These are phyloP conservation scores for Encarsia formosa DNA, from an alignment of 2,888 invertebrate genomes.

Conservation along the genomic window DNA sequence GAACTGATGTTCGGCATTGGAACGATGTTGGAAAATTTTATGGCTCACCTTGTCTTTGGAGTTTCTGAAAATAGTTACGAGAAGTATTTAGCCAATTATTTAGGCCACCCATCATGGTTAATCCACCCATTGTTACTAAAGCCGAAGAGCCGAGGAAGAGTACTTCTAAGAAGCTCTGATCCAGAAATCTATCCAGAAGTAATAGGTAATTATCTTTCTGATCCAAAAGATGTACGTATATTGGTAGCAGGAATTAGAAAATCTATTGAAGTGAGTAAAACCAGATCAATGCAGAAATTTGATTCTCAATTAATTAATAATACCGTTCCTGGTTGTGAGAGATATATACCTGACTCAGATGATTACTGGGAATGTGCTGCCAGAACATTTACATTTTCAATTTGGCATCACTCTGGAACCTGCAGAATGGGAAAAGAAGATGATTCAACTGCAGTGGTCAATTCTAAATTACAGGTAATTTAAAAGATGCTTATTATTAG, in stretches of 20 bases:
- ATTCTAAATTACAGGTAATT: slow-evolving; percentile 56
- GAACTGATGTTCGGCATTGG: slow-evolving; percentile 65
- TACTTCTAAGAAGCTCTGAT: slow-evolving; percentile 59
- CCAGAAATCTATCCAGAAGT: slow-evolving; percentile 62
- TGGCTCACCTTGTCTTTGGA: slow-evolving; percentile 49
- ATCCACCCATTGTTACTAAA: slow-evolving; percentile 57
- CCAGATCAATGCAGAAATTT: slow-evolving; percentile 57
- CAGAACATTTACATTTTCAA: slow-evolving; percentile 55
- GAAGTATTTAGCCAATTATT: slow-evolving; percentile 54
- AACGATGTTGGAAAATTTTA: slow-evolving; percentile 53
- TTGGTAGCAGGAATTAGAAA: slow-evolving; percentile 58
- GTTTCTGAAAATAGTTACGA: slow-evolving; percentile 57
- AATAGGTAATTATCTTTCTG: slow-evolving; percentile 65
- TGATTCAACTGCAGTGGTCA: slow-evolving; percentile 61
- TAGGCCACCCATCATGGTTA: slow-evolving; percentile 50
- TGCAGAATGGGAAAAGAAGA: slow-evolving; percentile 64
- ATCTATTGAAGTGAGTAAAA: slow-evolving; percentile 55
- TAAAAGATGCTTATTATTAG: not conserved
- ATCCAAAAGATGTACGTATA: slow-evolving; percentile 57
- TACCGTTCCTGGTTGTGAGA: slow-evolving; percentile 55
- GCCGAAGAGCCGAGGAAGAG: slow-evolving; percentile 61
- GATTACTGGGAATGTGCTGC: slow-evolving; percentile 62
- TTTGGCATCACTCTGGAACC: slow-evolving; percentile 62
- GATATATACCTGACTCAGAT: slow-evolving; percentile 54
- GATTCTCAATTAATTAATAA: slow-evolving; percentile 55